Base-by-base conservation (phyloP, 2,113 vertebrate species). In the Campylorhamphus procurvoides region DNA sequence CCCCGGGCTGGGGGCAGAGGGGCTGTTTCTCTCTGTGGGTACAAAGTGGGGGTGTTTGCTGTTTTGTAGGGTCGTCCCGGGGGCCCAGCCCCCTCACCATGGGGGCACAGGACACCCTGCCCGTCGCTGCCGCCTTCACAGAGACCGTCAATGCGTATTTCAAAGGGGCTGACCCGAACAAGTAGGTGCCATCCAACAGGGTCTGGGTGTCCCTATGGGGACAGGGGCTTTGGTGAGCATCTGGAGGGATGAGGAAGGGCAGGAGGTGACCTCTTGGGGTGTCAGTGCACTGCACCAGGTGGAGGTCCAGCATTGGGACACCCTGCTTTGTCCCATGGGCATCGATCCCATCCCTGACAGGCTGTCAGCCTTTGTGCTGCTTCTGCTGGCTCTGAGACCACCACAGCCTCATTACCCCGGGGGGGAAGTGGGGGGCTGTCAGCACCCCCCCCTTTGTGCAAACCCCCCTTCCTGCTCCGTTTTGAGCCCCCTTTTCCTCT, bases 101-200 rank as follows among this genome's bases (percentile, higher is more conserved):
- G 99, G 99, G 99, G 55, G 98, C 99, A 27, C 99, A 99, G 98
- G 99, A 99, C 96, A 99, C 99, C 33, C 98, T 99, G 39, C 99
- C 99, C 6, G 99, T 99, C 46, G 99, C 99, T 7, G 99, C 99
- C 19, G 99, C 99, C 91, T 99, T 99, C 98, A 99, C 99, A 7
- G 99, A 99, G 93, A 99, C 99, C 1, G 99, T 99, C 97, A 99
- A 99, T 37, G 98, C 99, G 10, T 99, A 99, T 95, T 99, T 99
- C 97, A 99, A 99, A 98, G 99, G 99, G 95, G 99, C 99, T 2
- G 99, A 99, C 96, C 99, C 99, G 60, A 99, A 98, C 98, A 99
- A 99, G 99, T 99, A 98, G 89, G 99, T 87, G 68, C 58, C 0
- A 2, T 8, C 4, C 2, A 1, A 23, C 0, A 0, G 44, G 31